Percentiles rank a stretch among this genome's conserved stretches.
phyloP scores from a whole-genome alignment of 1,140 invertebrate species.

The Diachasma alloeum region DNA sequence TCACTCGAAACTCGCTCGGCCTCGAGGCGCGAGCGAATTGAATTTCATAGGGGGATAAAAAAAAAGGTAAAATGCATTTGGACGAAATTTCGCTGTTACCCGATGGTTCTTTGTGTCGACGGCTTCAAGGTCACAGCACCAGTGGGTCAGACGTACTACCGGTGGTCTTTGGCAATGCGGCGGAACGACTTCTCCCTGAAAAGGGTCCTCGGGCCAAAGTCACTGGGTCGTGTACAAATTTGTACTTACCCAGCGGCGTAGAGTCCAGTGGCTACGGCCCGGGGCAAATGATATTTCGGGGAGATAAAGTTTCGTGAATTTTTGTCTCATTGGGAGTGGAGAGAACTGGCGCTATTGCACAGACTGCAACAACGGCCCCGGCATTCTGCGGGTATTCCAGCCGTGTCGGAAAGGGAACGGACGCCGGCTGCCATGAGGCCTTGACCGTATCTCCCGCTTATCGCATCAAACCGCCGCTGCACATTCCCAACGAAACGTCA shows the following conservation, averaged over 20 bases:
- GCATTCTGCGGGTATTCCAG: conserved; percentile 44
- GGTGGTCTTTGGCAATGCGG: not conserved
- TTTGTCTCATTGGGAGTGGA: not conserved
- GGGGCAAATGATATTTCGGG: not conserved
- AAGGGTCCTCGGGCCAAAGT: not conserved
- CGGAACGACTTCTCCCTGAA: not conserved
- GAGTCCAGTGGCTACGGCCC: not conserved
- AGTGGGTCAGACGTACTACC: conserved; percentile 25
- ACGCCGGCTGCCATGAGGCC: conserved; percentile 61
- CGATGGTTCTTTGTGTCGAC: not conserved
- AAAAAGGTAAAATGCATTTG: not conserved
- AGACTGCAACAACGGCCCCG: conserved; percentile 14
- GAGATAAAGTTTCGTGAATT: not conserved
- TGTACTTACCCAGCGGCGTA: not conserved
- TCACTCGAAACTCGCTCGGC: not conserved
- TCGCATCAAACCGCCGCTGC: conserved; percentile 55
- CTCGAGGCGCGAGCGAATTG: not conserved
- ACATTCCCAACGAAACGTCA: conserved; percentile 43
- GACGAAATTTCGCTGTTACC: not conserved
- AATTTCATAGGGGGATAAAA: not conserved
- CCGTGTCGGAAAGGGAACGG: conserved; percentile 62
- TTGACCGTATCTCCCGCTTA: conserved; percentile 66
- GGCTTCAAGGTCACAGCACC: conserved; percentile 11
- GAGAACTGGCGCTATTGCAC: not conserved
- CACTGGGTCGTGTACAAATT: conserved; percentile 7